Conservation (phyloP, 2,113 vertebrate species). For the Mirza zaza region DNA sequence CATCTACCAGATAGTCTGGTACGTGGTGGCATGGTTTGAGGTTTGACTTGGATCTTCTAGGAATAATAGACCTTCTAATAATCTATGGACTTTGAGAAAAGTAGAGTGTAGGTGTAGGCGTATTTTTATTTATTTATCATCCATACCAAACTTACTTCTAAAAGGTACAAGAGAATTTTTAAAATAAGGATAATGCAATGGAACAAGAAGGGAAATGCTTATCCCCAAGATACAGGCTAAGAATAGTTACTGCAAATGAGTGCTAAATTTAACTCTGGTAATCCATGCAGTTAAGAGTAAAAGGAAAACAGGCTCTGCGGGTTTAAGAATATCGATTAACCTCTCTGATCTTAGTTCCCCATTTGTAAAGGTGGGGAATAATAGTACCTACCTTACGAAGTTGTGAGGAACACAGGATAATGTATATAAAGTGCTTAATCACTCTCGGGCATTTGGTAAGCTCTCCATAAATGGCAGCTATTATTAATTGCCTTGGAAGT, state of each 20-base stretch:
- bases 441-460: neutral
- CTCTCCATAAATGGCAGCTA: neutral
- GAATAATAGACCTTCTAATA: neutral
- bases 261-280: conserved; percentile 19
- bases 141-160: neutral
- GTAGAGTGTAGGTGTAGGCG: neutral
- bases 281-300: neutral
- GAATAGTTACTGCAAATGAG: neutral
- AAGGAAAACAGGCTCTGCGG: neutral
- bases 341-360: neutral
- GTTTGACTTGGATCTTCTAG: neutral
- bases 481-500: neutral
- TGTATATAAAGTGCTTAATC: neutral
- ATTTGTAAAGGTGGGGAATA: neutral
- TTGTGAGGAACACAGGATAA: neutral
- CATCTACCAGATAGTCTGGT: neutral
- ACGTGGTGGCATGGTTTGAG: neutral
- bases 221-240: neutral
- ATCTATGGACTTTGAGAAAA: neutral
- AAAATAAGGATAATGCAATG: neutral
- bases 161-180: neutral
- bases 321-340: neutral
- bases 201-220: neutral
- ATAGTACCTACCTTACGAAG: neutral
- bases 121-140: neutral